phyloP scores from a whole-genome alignment of 2,113 vertebrate species.

The Aptenodytes patagonicus region DNA sequence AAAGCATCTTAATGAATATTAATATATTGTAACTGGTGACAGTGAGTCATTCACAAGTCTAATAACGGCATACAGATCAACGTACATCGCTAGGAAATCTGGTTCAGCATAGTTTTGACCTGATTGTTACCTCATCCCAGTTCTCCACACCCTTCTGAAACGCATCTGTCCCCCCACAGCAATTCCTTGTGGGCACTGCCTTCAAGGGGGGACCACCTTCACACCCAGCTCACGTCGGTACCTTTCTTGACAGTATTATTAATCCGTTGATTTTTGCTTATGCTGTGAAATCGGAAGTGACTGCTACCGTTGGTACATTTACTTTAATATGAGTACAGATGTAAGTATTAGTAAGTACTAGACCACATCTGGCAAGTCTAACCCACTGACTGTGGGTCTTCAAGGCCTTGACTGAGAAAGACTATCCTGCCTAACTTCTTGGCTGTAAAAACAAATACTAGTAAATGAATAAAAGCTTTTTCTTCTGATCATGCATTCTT shows the following conservation, averaged over 20 bases:
- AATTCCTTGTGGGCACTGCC: background rate
- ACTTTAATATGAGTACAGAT: background rate
- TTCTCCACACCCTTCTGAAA: background rate
- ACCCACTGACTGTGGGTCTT: background rate
- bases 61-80: background rate
- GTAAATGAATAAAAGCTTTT: background rate
- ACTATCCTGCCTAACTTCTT: background rate
- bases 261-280: background rate
- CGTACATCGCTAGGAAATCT: background rate
- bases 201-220: background rate
- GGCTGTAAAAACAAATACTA: background rate
- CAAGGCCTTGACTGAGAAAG: background rate
- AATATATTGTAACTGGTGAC: background rate
- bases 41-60: background rate
- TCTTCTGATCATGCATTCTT: background rate
- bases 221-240: background rate
- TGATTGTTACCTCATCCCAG: background rate
- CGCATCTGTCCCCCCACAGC: background rate
- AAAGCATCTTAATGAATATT: constrained; percentile 49
- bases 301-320: accelerated
- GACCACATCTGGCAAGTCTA: background rate
- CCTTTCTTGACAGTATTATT: background rate
- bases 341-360: background rate
- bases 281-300: background rate
- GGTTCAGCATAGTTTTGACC: background rate